Conservation (phyloP, 2,888 invertebrate species). For the Drosophila putrida region DNA sequence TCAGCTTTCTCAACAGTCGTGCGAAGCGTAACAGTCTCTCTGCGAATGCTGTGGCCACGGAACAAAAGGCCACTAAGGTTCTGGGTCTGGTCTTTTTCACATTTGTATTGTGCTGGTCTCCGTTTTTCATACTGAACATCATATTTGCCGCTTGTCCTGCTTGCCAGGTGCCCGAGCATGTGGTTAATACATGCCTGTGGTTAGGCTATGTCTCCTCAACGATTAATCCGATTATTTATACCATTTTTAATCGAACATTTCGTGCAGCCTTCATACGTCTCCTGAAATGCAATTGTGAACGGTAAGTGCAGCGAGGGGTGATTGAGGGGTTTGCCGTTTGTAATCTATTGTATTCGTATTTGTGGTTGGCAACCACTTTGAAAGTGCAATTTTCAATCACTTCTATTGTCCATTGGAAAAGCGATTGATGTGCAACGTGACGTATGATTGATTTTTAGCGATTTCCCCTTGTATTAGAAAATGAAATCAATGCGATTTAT, state of each 20-base stretch:
- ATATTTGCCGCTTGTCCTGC: slow-evolving; percentile 93
- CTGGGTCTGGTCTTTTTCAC: slow-evolving; percentile 96
- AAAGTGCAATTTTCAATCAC: not conserved
- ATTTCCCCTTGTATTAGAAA: slow-evolving; percentile 44
- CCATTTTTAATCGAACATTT: slow-evolving; percentile 96
- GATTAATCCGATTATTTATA: slow-evolving; percentile 97
- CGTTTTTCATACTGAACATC: slow-evolving; percentile 95
- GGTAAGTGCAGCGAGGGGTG: slow-evolving; percentile 86
- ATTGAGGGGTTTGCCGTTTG: not conserved
- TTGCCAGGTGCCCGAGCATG: slow-evolving; percentile 90
- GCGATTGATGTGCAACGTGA: slow-evolving; percentile 70
- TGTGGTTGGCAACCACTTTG: slow-evolving; percentile 11
- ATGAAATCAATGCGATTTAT: slow-evolving; percentile 46
- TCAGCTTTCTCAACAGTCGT: slow-evolving; percentile 90
- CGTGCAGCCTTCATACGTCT: slow-evolving; percentile 93
- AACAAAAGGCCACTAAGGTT: slow-evolving; percentile 96
- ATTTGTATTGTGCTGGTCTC: slow-evolving; percentile 97
- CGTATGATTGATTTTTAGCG: slow-evolving; percentile 68
- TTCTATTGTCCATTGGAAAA: slow-evolving; percentile 14
- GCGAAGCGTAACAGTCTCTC: slow-evolving; percentile 90
- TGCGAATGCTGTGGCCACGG: slow-evolving; percentile 93
- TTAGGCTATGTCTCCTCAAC: slow-evolving; percentile 96
- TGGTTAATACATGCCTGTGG: slow-evolving; percentile 94
- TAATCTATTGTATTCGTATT: slow-evolving; percentile 42
- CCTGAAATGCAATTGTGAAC: slow-evolving; percentile 91